Percentiles rank a stretch among this genome's conserved stretches.
Evolutionary conservation across 2,113 vertebrate species (phyloP).

Genomic region (Laticauda colubrina): DNA sequence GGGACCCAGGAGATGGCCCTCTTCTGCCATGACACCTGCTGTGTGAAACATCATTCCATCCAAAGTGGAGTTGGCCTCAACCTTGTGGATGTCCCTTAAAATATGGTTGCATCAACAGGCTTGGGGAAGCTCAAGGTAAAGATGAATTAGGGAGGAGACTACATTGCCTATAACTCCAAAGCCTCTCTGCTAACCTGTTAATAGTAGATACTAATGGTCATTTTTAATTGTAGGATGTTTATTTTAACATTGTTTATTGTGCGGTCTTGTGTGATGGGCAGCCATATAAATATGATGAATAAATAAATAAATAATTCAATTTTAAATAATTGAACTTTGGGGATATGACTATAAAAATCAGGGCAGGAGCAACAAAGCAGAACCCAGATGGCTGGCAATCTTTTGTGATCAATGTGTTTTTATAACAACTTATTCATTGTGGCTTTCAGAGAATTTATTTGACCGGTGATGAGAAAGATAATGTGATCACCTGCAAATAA

Average conservation of each 20-base stretch:
- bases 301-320: not conserved
- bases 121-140: not conserved
- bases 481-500: conserved; percentile 17
- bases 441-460: conserved; percentile 1
- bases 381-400: conserved; percentile 19
- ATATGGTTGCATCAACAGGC: not conserved
- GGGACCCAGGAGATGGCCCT: not conserved
- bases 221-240: not conserved
- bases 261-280: not conserved
- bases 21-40: not conserved
- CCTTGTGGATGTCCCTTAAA: not conserved
- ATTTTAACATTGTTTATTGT: not conserved
- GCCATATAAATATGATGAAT: not conserved
- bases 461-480: conserved; percentile 1
- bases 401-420: not conserved
- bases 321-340: not conserved
- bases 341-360: not conserved
- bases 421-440: not conserved
- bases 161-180: not conserved
- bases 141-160: not conserved
- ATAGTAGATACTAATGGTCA: not conserved
- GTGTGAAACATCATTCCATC: not conserved
- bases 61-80: not conserved
- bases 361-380: not conserved
- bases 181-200: not conserved